These are phyloP conservation scores for Hyposmocoma kahamanoa DNA, from an alignment of 1,140 invertebrate species.

Conservation along the genomic window DNA sequence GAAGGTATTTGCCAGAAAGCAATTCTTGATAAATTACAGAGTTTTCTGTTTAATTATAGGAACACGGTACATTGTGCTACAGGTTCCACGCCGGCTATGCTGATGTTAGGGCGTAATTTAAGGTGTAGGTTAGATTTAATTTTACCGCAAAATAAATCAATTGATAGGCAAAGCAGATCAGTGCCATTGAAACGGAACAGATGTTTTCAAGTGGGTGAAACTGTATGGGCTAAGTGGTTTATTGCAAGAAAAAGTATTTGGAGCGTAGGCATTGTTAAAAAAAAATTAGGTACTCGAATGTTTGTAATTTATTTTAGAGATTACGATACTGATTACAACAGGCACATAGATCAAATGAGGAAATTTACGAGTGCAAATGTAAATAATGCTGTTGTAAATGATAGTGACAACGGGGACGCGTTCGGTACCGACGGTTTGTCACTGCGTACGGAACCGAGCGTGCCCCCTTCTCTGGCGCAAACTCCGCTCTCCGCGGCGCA, in stretches of 20 bases:
- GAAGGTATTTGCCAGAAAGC: neutral
- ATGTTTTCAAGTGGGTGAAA: neutral
- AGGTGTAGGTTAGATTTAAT: neutral
- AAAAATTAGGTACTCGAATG: neutral
- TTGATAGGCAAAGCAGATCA: neutral
- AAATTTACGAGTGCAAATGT: neutral
- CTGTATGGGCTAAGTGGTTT: neutral
- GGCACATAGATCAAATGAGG: neutral
- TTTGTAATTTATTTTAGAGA: neutral
- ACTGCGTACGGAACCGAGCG: too few relatives aligned
- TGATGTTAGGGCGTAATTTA: neutral
- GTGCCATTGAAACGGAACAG: neutral
- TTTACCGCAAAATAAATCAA: neutral
- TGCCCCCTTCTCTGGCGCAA: too few relatives aligned
- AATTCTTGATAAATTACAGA: neutral
- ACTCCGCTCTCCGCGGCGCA: too few relatives aligned
- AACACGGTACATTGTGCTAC: neutral
- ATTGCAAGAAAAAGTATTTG: neutral
- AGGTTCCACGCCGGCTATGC: neutral
- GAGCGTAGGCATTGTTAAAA: neutral
- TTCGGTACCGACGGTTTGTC: too few relatives aligned
- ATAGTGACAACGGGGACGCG: too few relatives aligned
- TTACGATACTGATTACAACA: neutral
- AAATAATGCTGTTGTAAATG: too few relatives aligned
- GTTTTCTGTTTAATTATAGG: neutral